Conservation (phyloP, 1,140 invertebrate species). For the Parasteatoda tepidariorum region DNA sequence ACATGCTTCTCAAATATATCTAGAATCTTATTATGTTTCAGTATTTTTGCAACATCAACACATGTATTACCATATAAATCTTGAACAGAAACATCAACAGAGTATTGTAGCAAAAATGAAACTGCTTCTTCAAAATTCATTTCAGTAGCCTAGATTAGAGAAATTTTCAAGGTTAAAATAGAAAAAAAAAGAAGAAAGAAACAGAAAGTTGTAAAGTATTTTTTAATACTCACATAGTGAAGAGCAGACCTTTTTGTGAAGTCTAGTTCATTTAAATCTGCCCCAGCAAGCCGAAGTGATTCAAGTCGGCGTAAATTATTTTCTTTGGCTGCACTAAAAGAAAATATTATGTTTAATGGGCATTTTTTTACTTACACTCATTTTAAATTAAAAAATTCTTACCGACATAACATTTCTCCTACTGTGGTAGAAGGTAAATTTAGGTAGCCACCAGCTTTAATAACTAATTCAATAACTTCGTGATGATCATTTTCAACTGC, state of each 20-base stretch:
- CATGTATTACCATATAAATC: slow-evolving; percentile 63
- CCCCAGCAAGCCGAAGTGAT: slow-evolving; percentile 76
- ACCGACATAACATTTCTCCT: slow-evolving; percentile 71
- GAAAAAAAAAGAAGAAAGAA: not conserved
- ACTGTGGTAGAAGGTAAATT: slow-evolving; percentile 75
- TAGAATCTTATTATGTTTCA: slow-evolving; percentile 38
- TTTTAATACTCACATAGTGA: slow-evolving; percentile 66
- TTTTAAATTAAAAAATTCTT: not conserved
- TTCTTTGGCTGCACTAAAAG: slow-evolving; percentile 70
- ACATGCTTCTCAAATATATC: slow-evolving; percentile 15
- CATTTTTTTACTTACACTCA: too few species aligned
- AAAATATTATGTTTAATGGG: slow-evolving; percentile 21
- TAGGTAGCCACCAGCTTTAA: slow-evolving; percentile 74
- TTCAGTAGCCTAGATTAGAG: slow-evolving; percentile 60
- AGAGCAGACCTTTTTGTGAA: slow-evolving; percentile 64
- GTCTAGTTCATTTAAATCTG: slow-evolving; percentile 72
- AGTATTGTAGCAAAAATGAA: slow-evolving; percentile 56
- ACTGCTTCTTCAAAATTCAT: slow-evolving; percentile 57
- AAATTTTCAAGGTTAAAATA: not conserved
- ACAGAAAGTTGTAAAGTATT: not conserved
- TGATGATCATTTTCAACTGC: slow-evolving; percentile 65
- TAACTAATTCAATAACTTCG: slow-evolving; percentile 67
- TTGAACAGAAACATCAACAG: slow-evolving; percentile 11
- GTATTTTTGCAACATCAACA: slow-evolving; percentile 61
- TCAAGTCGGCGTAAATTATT: slow-evolving; percentile 71